Evolutionary conservation across 2,113 vertebrate genomes (phyloP), one percentile per base, ranked within the genome.

Genomic region (Fulmarus glacialis): DNA sequence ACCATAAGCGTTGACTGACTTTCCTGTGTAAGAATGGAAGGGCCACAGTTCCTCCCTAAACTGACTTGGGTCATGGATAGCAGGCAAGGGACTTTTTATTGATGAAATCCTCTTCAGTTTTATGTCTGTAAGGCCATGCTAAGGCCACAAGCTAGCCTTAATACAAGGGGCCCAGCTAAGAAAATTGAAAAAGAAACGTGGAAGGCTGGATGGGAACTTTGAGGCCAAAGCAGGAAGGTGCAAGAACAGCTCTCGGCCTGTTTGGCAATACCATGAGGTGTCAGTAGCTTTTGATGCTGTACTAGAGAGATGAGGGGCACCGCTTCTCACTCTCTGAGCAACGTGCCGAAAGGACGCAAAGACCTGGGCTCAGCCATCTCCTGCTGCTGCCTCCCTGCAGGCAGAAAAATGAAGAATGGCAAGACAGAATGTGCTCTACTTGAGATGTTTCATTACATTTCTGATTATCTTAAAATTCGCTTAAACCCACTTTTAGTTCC

Each of bases 251-350:
- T 73, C 59, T 73, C 4, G 5, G 19, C 8, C 18, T 60, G 17
- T 48, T 81, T 2, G 4, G 36, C 34, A 36, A 2, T 45, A 16
- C 0, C 36, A 11, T 0, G 1, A 63, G 27, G 19, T 63, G 64
- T 32, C 29, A 38, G 60, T 53, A 34, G 38, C 17, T 67, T 36
- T 15, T 74, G 68, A 29, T 50, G 55, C 55, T 72, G 8, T 64
- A 11, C 6, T 8, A 29, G 30, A 19, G 6, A 19, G 9, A 9
- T 0, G 7, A 71, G 23, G 26, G n/a, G 23, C 26, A 2, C 36
- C 36, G 32, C 24, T 71, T 40, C 42, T 78, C 4, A 1, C 22
- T 12, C 7, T 43, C 38, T 29, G 40, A 64, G 67, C n/a, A 29
- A 10, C 1, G 2, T 55, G 42, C 38, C 27, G 53, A 19, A 59